Evolutionary conservation across 2,797 vertebrate species (phyloP), one percentile per base, ranked within the genome.

Genomic region (Neosilurus hyrtlii): DNA sequence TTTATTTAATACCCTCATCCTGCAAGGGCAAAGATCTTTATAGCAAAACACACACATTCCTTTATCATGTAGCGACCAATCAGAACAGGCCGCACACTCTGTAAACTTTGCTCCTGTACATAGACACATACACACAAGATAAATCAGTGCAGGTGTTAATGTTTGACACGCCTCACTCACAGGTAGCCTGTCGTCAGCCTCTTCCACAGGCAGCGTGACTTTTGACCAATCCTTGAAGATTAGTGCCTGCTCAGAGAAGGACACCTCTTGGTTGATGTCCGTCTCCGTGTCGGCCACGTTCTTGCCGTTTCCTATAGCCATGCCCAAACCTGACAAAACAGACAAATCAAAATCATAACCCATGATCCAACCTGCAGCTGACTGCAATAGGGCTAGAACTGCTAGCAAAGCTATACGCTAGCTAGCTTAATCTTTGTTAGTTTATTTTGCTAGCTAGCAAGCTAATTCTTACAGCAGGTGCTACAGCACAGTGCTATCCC

Each of bases 241-340:
- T 88, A 96, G 92, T 0, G 97, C 98, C 92, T 99, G 98, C 87
- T 99, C 98, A 1, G 98, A 94, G 91, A 99, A 99, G 0, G 97
- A 93, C 86, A 99, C 96, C 81, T 98, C 97, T 76, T 97, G 91
- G 83, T 99, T 96, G 86, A 99, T 95, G 67, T 96, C 95, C 0
- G 96, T 96, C 91, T 96, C 97, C 0, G 83, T 87, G 84, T 93
- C 91, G 0, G 82, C 84, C n/a, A 72, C 1, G 7, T 92, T 90
- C 72, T 94, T 86, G 0, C 20, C 22, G 12, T 87, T 89, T 77
- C 72, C 84, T 24, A 85, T 12, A 57, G 3, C 75, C 63, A 81
- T 18, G 79, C 18, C n/a, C 6, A 68, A 16, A 30, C 18, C 63
- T 51, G 26, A 15, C 9, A 30, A 56, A 5, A 16, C 9, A 14